These are phyloP conservation scores for Cinclus cinclus DNA, from an alignment of 2,113 vertebrate species.

Conservation along the genomic window DNA sequence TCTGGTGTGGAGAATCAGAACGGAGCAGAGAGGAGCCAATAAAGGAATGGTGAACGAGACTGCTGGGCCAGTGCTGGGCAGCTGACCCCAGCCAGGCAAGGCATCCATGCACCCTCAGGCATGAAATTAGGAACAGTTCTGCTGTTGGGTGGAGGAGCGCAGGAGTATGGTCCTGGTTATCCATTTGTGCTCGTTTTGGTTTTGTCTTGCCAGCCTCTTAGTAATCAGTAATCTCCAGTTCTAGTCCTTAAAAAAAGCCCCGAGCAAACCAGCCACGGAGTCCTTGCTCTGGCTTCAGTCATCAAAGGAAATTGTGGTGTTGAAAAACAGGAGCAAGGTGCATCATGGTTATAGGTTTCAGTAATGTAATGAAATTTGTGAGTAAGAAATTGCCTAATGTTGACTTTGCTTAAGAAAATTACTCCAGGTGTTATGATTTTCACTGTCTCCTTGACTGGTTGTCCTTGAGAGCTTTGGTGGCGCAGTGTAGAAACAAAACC, in stretches of 20 bases:
- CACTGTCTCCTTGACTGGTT: constrained; percentile 10
- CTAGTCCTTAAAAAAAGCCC: neutral
- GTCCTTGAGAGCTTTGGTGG: constrained; percentile 29
- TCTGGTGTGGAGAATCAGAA: neutral
- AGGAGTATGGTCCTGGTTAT: neutral
- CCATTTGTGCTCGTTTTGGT: neutral
- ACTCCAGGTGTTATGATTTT: neutral
- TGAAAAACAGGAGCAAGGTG: neutral
- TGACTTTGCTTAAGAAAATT: constrained; percentile 27
- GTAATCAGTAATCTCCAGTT: neutral
- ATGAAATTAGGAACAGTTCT: neutral
- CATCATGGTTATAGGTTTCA: neutral
- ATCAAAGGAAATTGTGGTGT: neutral
- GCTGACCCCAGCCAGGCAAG: neutral
- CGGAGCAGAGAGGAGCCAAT: neutral
- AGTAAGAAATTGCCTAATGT: constrained; percentile 27
- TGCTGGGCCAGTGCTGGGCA: neutral
- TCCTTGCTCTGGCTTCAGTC: neutral
- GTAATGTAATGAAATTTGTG: neutral
- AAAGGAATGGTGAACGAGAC: neutral
- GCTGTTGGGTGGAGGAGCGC: neutral
- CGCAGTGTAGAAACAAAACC: constrained; percentile 2
- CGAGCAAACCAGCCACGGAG: neutral
- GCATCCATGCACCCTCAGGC: neutral
- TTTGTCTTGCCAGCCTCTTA: neutral